Base-by-base conservation (phyloP, 2,797 vertebrate genomes). In the Notolepis coatsorum region DNA sequence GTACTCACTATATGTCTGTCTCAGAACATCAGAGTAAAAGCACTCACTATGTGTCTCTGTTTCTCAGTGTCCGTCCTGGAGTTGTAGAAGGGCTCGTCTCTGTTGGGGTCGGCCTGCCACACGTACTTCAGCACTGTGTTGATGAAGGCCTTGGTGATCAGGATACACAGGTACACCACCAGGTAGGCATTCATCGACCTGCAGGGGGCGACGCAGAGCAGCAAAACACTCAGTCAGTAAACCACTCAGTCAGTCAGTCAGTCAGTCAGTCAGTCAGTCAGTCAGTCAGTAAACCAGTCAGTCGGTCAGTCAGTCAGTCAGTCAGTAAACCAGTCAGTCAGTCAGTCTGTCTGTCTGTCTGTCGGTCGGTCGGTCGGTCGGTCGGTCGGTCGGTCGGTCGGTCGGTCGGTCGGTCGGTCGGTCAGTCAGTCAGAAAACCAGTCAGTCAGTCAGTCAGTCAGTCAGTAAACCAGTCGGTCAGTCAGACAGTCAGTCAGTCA, bases 131-230 rank as follows among this genome's bases (percentile, higher is more conserved):
- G 84, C 21, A 83, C 73, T 0, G 97, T 99, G 88, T 97, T 97
- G 89, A 97, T 89, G 68, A 99, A 42, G 7, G 97, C 94, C 88
- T 99, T 99, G 84, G 95, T 91, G 88, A 99, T 92, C 37, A 99
- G 94, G 67, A 99, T 98, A 81, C 96, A 97, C 72, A 99, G 94
- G 89, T 99, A 99, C 46, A 99, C 97, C 42, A 99, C 71, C 77
- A 99, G 92, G 89, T 96, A 99, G 20, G 91, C 89, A 50, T 99
- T 99, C 97, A 99, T 99, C 7, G 97, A 99, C 80, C 97, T 99
- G 86, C 10, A 50, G 52, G 51, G 49, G 55, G 42, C 48, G 58
- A 58, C 15, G 65, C 20, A 62, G 6, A 46, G 10, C 13, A 47
- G 28, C 8, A 9, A 21, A 17, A 5, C 2, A 9, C 10, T 23